Evolutionary conservation across 2,888 invertebrate genomes (phyloP), one percentile per base, ranked within the genome.

Genomic region (Ophioninae sp.): DNA sequence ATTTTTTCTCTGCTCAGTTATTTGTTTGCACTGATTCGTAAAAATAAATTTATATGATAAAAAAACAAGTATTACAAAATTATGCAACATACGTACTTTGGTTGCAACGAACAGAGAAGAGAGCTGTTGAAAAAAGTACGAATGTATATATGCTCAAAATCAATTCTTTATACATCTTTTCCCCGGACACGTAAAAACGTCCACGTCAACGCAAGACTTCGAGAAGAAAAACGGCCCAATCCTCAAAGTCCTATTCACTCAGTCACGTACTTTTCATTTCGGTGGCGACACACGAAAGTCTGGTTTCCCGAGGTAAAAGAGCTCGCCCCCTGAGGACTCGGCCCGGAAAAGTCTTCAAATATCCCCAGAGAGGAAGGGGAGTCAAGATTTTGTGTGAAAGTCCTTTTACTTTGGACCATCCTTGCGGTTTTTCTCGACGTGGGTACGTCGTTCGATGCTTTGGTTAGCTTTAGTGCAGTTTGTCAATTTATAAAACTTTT

Each of bases 261-360:
- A 39, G 30, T 56, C n/a, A 68, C 13, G 68, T 68, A 61, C 61
- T 63, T 71, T 71, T 61, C 51, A 75, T 72, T 79, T 41, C 41
- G 44, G 64, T n/a, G 51, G 44, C 59, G 71, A 39, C 56, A 69
- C 22, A 78, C 61, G 68, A 64, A 63, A 67, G 71, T 72, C 67
- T 72, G 79, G 71, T 65, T 82, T 59, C 5, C 63, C 72, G 23
- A 37, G 61, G 63, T 74, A 67, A 80, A 83, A 74, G 64, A 77
- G 74, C 69, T 64, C 44, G 63, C 63, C 81, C 83, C 83, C 81
- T n/a, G 17, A 74, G 83, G 83, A 74, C 64, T 74, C 73, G 67
- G 67, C 74, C 59, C 39, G 68, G 79, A 61, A 68, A 67, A 73
- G 68, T 65, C 65, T 67, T 30, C 37, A 23, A 44, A 6, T 7